Conservation (phyloP, 2,888 invertebrate genomes). For the Lasioglossum vierecki region DNA sequence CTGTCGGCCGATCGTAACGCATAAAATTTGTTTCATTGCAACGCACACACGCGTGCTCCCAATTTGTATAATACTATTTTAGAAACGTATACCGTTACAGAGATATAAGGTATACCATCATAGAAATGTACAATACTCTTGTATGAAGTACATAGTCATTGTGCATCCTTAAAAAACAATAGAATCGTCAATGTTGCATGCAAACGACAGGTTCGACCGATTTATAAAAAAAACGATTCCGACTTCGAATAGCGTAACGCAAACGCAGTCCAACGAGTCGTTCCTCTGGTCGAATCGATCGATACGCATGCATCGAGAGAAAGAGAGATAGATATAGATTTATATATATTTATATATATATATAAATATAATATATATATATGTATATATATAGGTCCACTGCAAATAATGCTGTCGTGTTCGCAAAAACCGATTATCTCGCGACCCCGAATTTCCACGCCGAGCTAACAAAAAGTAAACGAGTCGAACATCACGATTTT, state of each 20-base stretch:
- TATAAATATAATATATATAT: neutral
- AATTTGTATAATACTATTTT: neutral
- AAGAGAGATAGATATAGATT: constrained; percentile 18
- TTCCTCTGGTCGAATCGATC: constrained; percentile 51
- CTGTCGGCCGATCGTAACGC: constrained; percentile 69
- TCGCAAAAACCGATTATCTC: constrained; percentile 10
- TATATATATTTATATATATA: neutral
- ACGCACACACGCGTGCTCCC: constrained; percentile 13
- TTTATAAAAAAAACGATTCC: constrained; percentile 61
- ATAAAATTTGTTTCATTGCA: constrained; percentile 28
- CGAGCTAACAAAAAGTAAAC: neutral
- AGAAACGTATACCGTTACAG: constrained; percentile 8
- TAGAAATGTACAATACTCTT: constrained; percentile 18
- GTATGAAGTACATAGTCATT: constrained; percentile 83
- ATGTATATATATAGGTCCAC: constrained; percentile 45
- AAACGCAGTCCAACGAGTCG: constrained; percentile 48
- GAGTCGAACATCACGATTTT: neutral
- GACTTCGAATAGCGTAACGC: constrained; percentile 34
- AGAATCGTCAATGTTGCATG: constrained; percentile 81
- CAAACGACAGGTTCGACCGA: constrained; percentile 74
- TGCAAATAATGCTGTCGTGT: constrained; percentile 66
- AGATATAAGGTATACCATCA: constrained; percentile 10
- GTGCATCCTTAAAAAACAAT: constrained; percentile 83
- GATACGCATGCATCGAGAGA: constrained; percentile 67
- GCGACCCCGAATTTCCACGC: neutral